Evolutionary conservation across 2,113 vertebrate genomes (phyloP).

Genomic region (Oxyruncus cristatus): DNA sequence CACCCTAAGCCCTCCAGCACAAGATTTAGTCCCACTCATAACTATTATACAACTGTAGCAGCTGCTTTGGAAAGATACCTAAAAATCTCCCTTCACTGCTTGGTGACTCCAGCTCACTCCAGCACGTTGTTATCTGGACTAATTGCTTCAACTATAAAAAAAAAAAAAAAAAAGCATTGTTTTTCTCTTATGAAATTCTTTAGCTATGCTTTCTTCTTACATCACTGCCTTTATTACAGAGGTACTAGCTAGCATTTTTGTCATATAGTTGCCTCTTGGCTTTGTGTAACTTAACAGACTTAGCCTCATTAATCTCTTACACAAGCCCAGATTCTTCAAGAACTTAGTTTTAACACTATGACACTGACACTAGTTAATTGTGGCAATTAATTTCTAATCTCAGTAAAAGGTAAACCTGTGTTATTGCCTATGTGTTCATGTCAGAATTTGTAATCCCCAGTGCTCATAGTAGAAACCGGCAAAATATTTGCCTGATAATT

Average conservation of each 20-base stretch:
- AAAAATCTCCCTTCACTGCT: neutral
- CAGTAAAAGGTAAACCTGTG: neutral
- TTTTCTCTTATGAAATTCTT: neutral
- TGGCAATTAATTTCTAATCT: neutral
- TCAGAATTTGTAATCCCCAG: neutral
- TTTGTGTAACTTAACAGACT: neutral
- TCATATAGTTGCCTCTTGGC: neutral
- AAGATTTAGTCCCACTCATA: neutral
- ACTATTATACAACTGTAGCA: neutral
- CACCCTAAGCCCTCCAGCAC: neutral
- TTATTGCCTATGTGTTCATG: neutral
- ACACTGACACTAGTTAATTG: neutral
- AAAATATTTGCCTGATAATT: neutral
- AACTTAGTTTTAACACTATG: neutral
- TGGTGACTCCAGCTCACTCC: neutral
- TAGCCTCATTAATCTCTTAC: neutral
- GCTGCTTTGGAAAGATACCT: neutral
- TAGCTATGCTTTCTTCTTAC: neutral
- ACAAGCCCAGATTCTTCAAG: neutral
- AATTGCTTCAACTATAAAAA: neutral
- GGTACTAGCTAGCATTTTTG: neutral
- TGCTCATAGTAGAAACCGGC: neutral
- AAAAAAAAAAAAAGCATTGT: neutral
- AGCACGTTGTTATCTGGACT: neutral
- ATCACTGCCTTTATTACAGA: neutral